phyloP scores from a whole-genome alignment of 2,888 invertebrate species.

The Tanytarsus gracilentus region DNA sequence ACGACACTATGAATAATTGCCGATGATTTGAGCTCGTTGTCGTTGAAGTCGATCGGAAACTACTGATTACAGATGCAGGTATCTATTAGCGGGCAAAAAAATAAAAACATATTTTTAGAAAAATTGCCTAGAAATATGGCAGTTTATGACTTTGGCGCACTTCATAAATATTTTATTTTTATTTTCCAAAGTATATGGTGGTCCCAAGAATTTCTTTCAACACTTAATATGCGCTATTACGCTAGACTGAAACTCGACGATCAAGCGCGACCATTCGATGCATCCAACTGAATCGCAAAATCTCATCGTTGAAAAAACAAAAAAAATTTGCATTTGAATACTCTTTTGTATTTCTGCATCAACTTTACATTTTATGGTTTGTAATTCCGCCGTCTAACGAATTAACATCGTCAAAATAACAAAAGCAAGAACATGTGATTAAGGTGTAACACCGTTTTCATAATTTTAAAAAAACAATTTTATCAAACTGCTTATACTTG shows the following conservation, averaged over 20 bases:
- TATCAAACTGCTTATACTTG: too few relatives aligned
- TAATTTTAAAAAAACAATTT: too few relatives aligned
- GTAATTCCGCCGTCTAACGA: not conserved
- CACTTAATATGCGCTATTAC: not conserved
- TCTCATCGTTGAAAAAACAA: too few relatives aligned
- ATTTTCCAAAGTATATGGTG: too few relatives aligned
- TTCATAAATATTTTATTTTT: too few relatives aligned
- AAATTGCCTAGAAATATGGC: too few relatives aligned
- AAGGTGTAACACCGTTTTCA: too few relatives aligned
- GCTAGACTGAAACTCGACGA: too few relatives aligned
- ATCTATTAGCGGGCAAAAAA: slow-evolving; percentile 46
- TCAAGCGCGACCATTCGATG: slow-evolving; percentile 2
- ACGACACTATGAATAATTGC: slow-evolving; percentile 29
- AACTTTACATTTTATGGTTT: slow-evolving; percentile 3
- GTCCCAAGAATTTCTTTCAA: not conserved
- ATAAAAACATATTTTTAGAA: slow-evolving; percentile 18
- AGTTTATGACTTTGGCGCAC: too few relatives aligned
- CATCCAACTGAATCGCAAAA: slow-evolving; percentile 13
- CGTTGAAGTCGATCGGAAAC: slow-evolving; percentile 50
- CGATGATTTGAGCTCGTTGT: slow-evolving; percentile 36
- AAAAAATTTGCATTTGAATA: slow-evolving; percentile 11
- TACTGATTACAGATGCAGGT: slow-evolving; percentile 52
- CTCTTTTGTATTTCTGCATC: not conserved
- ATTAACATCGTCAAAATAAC: not conserved
- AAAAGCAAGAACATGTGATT: not conserved